phyloP scores from a whole-genome alignment of 1,140 invertebrate species.

The Heliconius melpomene region DNA sequence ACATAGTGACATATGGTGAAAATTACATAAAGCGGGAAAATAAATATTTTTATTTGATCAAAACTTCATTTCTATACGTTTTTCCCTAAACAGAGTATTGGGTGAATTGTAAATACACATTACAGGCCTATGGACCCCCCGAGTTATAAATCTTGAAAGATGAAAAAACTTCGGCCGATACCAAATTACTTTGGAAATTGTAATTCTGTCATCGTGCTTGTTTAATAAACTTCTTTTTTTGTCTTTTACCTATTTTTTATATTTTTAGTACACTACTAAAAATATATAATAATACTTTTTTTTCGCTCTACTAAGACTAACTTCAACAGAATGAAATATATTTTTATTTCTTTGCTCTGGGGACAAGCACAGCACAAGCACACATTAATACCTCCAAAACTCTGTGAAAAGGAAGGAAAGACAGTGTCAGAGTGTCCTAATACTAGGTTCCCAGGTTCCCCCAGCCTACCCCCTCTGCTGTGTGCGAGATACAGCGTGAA shows the following conservation, averaged over 20 bases:
- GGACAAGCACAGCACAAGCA: too few species aligned
- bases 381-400: too few species aligned
- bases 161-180: constrained; percentile 9
- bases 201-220: neutral
- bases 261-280: neutral
- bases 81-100: neutral
- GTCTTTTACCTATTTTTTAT: neutral
- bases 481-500: too few species aligned
- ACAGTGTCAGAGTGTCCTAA: too few species aligned
- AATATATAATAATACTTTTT: too few species aligned
- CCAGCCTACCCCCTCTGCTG: too few species aligned
- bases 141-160: neutral
- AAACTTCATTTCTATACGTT: neutral
- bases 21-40: neutral
- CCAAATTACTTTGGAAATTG: constrained; percentile 8
- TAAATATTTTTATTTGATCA: neutral
- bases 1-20: too few species aligned
- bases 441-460: too few species aligned
- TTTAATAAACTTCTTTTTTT: neutral
- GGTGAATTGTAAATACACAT: neutral
- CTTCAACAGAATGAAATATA: too few species aligned
- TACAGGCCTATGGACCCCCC: neutral
- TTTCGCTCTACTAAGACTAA: too few species aligned
- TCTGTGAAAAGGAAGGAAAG: too few species aligned
- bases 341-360: too few species aligned